These are phyloP conservation scores for Catharus fuscescens DNA, from an alignment of 2,113 vertebrate species.

Conservation along the genomic window DNA sequence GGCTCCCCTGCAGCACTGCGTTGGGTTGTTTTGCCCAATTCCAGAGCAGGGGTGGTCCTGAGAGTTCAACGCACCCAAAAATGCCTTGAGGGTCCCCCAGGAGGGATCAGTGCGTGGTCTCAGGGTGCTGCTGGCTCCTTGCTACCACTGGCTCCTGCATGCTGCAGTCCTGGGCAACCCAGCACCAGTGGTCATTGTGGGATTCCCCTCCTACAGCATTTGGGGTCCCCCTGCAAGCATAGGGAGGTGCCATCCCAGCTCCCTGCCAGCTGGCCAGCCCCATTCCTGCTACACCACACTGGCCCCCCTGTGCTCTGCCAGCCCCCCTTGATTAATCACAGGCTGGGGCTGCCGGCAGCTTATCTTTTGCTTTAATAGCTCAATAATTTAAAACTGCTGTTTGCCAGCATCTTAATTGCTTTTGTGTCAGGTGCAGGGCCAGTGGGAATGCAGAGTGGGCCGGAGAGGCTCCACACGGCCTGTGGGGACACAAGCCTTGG, in stretches of 20 bases:
- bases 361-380: conserved; percentile 79
- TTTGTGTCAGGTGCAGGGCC: conserved; percentile 65
- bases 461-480: background rate
- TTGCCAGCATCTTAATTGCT: conserved; percentile 77
- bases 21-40: background rate
- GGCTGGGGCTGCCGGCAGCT: conserved; percentile 71
- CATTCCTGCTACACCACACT: background rate
- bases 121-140: background rate
- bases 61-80: background rate
- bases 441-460: conserved; percentile 65
- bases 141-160: background rate
- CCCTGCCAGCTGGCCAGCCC: fast-evolving
- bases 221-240: background rate
- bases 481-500: background rate
- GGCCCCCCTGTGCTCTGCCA: fast-evolving
- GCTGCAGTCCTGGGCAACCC: fast-evolving
- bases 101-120: background rate
- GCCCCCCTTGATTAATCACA: conserved; percentile 75
- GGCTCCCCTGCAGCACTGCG: background rate
- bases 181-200: background rate
- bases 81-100: background rate
- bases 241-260: background rate
- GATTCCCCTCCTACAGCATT: background rate
- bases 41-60: background rate
- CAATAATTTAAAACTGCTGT: conserved; percentile 76